Conservation (phyloP, 2,113 vertebrate genomes). For the Phodopus roborovskii region DNA sequence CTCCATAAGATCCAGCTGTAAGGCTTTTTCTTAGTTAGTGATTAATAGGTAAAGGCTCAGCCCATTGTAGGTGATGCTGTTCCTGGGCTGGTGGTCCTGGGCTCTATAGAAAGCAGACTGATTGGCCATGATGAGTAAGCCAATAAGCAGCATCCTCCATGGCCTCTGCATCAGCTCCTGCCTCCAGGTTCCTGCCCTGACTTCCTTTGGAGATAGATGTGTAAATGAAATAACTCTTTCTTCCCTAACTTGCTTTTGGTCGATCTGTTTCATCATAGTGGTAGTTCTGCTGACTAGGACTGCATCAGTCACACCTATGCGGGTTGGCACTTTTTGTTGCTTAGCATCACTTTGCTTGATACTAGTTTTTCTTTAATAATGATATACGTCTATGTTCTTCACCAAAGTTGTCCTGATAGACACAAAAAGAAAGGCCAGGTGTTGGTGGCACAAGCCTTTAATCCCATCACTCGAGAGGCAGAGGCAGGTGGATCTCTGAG, state of each 20-base stretch:
- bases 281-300: neutral
- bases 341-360: slow-evolving; percentile 57
- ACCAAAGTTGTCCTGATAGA: slow-evolving; percentile 44
- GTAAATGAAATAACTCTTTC: neutral
- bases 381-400: slow-evolving; percentile 6
- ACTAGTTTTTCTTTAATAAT: slow-evolving; percentile 58
- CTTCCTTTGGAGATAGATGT: neutral
- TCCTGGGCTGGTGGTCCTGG: neutral
- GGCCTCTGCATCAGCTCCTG: neutral
- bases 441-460: neutral
- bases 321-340: slow-evolving; percentile 31
- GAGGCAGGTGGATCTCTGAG: neutral
- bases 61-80: neutral
- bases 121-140: neutral
- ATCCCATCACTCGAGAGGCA: neutral
- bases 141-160: neutral
- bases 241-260: neutral
- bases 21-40: neutral
- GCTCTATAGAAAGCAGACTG: neutral
- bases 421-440: neutral
- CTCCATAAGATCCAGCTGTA: neutral
- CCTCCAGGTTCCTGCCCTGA: neutral
- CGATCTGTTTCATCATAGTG: neutral
- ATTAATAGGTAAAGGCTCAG: neutral
- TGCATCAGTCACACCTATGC: neutral